Evolutionary conservation across 2,888 invertebrate species (phyloP).

Genomic region (Carpatolechia fugitivella): DNA sequence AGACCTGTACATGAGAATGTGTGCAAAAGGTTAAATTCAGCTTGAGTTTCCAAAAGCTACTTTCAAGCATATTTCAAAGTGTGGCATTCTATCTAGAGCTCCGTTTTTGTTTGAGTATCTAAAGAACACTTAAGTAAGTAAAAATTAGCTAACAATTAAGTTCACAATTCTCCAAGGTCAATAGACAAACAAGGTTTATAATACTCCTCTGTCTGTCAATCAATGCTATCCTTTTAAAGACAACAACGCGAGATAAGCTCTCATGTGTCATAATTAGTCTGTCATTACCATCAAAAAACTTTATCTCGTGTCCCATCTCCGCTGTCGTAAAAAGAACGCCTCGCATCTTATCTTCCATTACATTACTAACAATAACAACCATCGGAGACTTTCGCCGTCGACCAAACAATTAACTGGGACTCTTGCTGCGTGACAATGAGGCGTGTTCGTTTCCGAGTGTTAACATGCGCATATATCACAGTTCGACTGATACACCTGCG

Average conservation of each 20-base stretch:
- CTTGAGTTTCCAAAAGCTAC: neutral
- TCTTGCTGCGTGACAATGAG: slow-evolving; percentile 62
- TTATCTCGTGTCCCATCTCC: slow-evolving; percentile 49
- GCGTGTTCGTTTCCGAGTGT: slow-evolving; percentile 67
- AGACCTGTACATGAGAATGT: neutral
- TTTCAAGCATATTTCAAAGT: too few relatives aligned
- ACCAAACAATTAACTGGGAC: slow-evolving; percentile 56
- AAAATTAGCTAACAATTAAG: neutral
- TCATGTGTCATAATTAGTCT: slow-evolving; percentile 44
- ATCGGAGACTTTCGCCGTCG: slow-evolving; percentile 52
- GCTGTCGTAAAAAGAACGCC: slow-evolving; percentile 33
- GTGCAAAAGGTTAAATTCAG: neutral
- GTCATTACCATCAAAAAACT: slow-evolving; percentile 41
- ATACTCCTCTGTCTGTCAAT: neutral
- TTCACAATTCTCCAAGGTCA: neutral
- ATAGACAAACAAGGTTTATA: neutral
- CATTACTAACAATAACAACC: slow-evolving; percentile 20
- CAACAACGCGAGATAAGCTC: slow-evolving; percentile 16
- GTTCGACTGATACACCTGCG: slow-evolving; percentile 69
- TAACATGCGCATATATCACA: slow-evolving; percentile 75
- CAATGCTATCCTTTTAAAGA: slow-evolving; percentile 11
- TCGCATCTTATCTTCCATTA: slow-evolving; percentile 29
- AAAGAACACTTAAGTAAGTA: too few relatives aligned
- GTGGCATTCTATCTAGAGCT: too few relatives aligned
- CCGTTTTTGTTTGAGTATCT: too few relatives aligned